phyloP scores from a whole-genome alignment of 2,797 vertebrate species.

The Odontamblyopus rebecca region DNA sequence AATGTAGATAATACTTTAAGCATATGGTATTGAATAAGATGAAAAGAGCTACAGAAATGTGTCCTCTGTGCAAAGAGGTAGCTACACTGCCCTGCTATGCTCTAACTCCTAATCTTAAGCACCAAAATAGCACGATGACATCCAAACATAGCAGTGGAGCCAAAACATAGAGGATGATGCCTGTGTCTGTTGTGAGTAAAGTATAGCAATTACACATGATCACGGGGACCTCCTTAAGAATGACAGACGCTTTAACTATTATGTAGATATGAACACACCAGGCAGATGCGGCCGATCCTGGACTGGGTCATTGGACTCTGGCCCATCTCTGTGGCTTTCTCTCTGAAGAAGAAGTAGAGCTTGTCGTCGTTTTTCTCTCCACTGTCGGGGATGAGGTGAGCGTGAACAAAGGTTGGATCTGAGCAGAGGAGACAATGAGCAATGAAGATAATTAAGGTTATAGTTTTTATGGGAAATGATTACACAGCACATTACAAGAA shows the following conservation, averaged over 20 bases:
- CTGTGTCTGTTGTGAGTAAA: slow-evolving; percentile 11
- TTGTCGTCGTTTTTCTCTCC: slow-evolving; percentile 95
- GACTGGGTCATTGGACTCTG: slow-evolving; percentile 93
- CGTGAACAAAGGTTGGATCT: slow-evolving; percentile 94
- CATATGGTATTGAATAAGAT: neutral
- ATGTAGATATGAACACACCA: slow-evolving; percentile 74
- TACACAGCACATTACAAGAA: too few species aligned
- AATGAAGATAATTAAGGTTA: too few species aligned
- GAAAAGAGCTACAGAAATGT: slow-evolving; percentile 20
- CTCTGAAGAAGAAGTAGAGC: slow-evolving; percentile 98
- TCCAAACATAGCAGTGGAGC: slow-evolving; percentile 34
- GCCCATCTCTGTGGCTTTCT: slow-evolving; percentile 90
- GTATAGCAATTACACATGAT: slow-evolving; percentile 40
- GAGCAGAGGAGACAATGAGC: slow-evolving; percentile 2
- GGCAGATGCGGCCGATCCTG: slow-evolving; percentile 94
- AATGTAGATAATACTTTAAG: neutral
- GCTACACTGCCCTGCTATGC: slow-evolving; percentile 22
- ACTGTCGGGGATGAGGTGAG: slow-evolving; percentile 96
- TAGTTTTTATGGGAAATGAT: too few species aligned
- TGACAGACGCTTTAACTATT: slow-evolving; percentile 39
- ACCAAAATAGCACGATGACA: slow-evolving; percentile 42
- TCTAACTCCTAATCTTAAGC: slow-evolving; percentile 44
- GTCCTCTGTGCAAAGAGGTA: slow-evolving; percentile 31
- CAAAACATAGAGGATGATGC: slow-evolving; percentile 30
- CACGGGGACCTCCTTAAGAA: slow-evolving; percentile 26